Conservation (phyloP, 1,140 invertebrate genomes). For the Propsilocerus akamusi region DNA sequence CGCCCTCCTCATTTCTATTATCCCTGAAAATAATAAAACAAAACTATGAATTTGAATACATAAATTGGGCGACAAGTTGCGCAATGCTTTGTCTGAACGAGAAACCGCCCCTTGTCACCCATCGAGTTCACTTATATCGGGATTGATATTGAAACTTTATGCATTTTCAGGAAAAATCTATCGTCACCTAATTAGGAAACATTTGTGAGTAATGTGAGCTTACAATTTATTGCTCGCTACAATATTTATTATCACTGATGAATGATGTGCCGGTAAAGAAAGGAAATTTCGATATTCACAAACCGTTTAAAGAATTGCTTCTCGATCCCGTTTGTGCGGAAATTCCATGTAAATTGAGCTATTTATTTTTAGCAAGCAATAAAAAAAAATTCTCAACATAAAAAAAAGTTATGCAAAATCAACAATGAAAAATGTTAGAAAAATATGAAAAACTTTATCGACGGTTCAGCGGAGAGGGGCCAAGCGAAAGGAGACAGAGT, state of each 20-base stretch:
- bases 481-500: no score
- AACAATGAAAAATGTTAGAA: background rate
- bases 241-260: background rate
- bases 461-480: no score
- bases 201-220: background rate
- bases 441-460: constrained; percentile 1
- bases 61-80: background rate
- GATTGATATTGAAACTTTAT: background rate
- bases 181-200: background rate
- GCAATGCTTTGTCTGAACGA: background rate
- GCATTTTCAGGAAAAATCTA: background rate
- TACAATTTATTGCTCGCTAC: background rate
- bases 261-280: background rate
- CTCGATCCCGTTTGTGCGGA: background rate
- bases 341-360: constrained; percentile 3
- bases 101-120: background rate
- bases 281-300: background rate
- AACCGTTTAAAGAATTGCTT: background rate
- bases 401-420: constrained; percentile 1
- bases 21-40: background rate
- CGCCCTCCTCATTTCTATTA: background rate
- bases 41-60: background rate
- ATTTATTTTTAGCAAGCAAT: constrained; percentile 4
- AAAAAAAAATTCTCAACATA: background rate
- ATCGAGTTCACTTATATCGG: background rate